Base-by-base conservation (phyloP, 1,140 invertebrate species). In the Lutraria rhynchaena region DNA sequence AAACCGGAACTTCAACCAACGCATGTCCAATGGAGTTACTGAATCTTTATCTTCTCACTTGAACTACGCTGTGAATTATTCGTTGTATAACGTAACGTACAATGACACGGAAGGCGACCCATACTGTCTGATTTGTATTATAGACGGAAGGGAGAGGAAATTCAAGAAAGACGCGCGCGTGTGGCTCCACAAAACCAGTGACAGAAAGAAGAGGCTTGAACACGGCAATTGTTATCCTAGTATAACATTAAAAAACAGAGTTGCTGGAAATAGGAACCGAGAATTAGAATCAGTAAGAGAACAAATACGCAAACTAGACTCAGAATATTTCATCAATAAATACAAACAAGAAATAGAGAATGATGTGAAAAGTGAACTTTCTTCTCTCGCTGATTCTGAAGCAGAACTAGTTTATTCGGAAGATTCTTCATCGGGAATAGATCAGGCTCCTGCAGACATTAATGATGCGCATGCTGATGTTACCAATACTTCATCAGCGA, bases 171-270 rank as follows among this genome's bases (percentile, higher is more conserved):
- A 74, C 29, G 71, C 71, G 0, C n/a, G 71, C 7, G 27, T 41
- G 0, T 74, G 71, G 71, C 71, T 74, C 24, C 71, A 74, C 31
- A 74, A 74, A 58, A 41, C 51, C n/a, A 74, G 71, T 37, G 71
- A 74, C 24, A 57, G 55, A 22, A 74, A 74, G 41, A 35, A 55
- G 35, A 74, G 29, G 46, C 11, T 41, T 3, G 57, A 31, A 17
- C n/a, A 41, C 24, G 33, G 41, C 19, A 65, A 65, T 41, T n/a
- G n/a, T 15, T 5, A 35, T 22, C 31, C 60, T 33, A 7, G 7
- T 19, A 35, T 13, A 7, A 35, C 31, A 33, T 7, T 41, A 7
- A 41, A 41, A 41, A 41, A 41, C 37, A 53, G 24, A 53, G 57
- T 15, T 15, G 11, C 60, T 63, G 3, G 15, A 33, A 35, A 29